Evolutionary conservation across 2,888 invertebrate species (phyloP).

Genomic region (Hedya salicella): DNA sequence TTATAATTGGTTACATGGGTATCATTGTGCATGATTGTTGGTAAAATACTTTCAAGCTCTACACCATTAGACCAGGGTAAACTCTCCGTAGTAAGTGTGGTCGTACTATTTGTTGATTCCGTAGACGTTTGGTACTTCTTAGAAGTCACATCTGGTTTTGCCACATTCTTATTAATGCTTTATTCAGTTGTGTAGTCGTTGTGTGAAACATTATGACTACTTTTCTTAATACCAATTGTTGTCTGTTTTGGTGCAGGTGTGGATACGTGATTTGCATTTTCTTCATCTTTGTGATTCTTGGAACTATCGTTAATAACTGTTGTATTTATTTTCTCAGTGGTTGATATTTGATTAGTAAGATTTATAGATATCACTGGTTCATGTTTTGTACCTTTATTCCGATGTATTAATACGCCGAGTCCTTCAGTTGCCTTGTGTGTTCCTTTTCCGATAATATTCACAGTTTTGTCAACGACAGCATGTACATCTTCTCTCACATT

Average conservation of each 20-base stretch:
- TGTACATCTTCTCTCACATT: conserved; percentile 25
- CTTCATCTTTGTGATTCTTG: conserved; percentile 3
- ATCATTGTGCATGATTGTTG: conserved; percentile 7
- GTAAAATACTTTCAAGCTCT: conserved; percentile 26
- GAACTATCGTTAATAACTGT: not conserved
- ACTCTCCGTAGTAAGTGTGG: not conserved
- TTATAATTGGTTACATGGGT: not conserved
- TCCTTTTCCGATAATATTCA: conserved; percentile 18
- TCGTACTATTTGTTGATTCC: not conserved
- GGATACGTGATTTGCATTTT: not conserved
- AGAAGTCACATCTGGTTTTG: not conserved
- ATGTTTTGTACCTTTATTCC: conserved; percentile 9
- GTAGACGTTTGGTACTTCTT: not conserved
- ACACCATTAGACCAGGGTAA: not conserved
- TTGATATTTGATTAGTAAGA: not conserved
- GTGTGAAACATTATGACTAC: not conserved
- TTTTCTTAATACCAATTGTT: not conserved
- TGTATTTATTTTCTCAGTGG: not conserved
- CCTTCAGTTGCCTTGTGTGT: conserved; percentile 25
- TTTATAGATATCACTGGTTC: not conserved
- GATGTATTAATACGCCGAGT: conserved; percentile 12
- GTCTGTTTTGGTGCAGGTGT: not conserved
- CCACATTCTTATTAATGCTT: not conserved
- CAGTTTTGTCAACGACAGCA: conserved; percentile 1
- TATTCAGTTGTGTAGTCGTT: conserved; percentile 6